Base-by-base conservation (phyloP, 1,140 invertebrate genomes). In the Drosophila malerkotliana region DNA sequence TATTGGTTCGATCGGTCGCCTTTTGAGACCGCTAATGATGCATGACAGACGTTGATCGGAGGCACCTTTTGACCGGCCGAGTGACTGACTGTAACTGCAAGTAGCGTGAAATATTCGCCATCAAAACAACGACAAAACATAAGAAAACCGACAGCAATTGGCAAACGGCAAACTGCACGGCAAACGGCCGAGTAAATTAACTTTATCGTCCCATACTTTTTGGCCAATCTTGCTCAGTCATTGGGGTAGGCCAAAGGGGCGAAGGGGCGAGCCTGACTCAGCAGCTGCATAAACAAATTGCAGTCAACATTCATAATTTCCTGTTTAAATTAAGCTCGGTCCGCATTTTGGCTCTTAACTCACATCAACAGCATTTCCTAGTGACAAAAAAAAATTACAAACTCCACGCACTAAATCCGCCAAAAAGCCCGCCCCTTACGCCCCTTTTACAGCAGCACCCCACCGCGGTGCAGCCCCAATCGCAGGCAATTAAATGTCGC, bases 241-340 rank as follows among this genome's bases (percentile, higher is more conserved):
- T 44, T 32, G 34, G 54, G 28, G 41, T 24, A 45, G 9, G 21
- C 41, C 24, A 3, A 18, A 30, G 37, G 8, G 39, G n/a, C 18
- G 48, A 9, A 15, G 39, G 47, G 18, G 18, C 18, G 1, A 30
- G 30, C 7, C 53, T 67, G 83, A 79, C 60, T 88, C 83, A 88
- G 79, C 83, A 88, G 83, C 83, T 88, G 83, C 84, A 88, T 83
- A 88, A 83, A 88, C 83, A 88, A 88, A 87, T 87, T 87, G 82
- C 82, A 88, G 83, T 88, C 82, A 87, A 89, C 83, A 88, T 89
- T 88, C 83, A 88, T 87, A 87, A 88, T 88, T 88, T 88, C 83
- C 83, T 88, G 83, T 88, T 89, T 88, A 88, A 88, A 88, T 88
- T 89, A 83, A 88, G 87, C 64, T 79, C 76, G 72, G 79, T 84